These are phyloP conservation scores for Platichthys stellatus DNA, from an alignment of 2,113 vertebrate genomes.

Conservation along the genomic window DNA sequence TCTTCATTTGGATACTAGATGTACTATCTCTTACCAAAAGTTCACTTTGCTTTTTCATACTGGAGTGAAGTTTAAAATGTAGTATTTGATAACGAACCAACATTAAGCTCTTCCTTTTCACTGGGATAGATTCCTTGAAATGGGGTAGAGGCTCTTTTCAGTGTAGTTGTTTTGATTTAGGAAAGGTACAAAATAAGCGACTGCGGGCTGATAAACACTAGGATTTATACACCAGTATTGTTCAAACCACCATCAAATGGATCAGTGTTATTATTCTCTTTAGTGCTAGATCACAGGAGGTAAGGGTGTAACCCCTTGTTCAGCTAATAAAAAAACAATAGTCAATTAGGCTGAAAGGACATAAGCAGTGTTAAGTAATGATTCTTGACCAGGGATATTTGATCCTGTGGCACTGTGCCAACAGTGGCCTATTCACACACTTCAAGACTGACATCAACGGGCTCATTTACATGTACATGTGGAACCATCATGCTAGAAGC, in stretches of 20 bases:
- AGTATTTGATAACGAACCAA: too few relatives aligned
- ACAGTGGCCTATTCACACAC: conserved; percentile 41
- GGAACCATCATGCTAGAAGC: not conserved
- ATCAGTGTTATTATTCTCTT: conserved; percentile 14
- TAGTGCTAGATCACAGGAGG: conserved; percentile 10
- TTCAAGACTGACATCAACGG: conserved; percentile 3
- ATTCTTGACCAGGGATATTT: conserved; percentile 10
- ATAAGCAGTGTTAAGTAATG: conserved; percentile 38
- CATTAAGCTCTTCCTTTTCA: not conserved
- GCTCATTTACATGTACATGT: conserved; percentile 19
- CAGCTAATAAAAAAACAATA: conserved; percentile 9
- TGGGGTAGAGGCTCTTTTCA: not conserved
- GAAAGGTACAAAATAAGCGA: not conserved
- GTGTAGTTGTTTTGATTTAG: not conserved
- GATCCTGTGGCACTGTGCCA: conserved; percentile 30
- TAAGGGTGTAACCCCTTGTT: conserved; percentile 27
- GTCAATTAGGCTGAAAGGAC: conserved; percentile 43
- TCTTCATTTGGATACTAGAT: too few relatives aligned
- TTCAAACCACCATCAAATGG: conserved; percentile 11
- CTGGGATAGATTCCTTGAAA: not conserved
- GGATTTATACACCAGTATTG: conserved; percentile 4
- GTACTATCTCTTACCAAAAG: too few relatives aligned
- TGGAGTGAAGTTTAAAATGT: not conserved
- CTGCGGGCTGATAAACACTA: not conserved
- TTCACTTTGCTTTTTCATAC: not conserved